Evolutionary conservation across 2,113 vertebrate genomes (phyloP).

Genomic region (Picathartes gymnocephalus): DNA sequence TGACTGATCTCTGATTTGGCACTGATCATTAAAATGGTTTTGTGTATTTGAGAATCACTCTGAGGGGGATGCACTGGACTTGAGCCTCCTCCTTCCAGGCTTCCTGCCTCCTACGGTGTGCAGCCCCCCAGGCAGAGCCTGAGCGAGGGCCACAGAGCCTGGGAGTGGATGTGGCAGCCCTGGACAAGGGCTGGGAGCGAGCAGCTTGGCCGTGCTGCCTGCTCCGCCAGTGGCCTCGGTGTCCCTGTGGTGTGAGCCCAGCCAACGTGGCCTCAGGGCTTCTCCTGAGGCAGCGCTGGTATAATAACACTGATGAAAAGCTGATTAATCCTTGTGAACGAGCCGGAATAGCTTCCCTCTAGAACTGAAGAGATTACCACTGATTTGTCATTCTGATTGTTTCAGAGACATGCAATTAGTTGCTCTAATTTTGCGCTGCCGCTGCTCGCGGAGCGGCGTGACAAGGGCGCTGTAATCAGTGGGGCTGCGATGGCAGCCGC

Average conservation of each 20-base stretch:
- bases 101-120: not conserved
- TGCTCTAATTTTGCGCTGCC: constrained; percentile 49
- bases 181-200: not conserved
- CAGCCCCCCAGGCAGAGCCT: not conserved
- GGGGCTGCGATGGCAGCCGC: not conserved
- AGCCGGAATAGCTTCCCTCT: constrained; percentile 17
- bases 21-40: not conserved
- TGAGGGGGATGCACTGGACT: not conserved
- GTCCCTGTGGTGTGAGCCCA: not conserved
- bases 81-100: not conserved
- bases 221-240: not conserved
- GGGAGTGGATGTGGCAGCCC: not conserved
- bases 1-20: not conserved
- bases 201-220: not conserved
- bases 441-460: not conserved
- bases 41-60: not conserved
- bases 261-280: not conserved
- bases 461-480: not conserved
- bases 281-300: not conserved
- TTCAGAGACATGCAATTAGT: constrained; percentile 61
- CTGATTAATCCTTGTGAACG: constrained; percentile 45
- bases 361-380: constrained; percentile 51
- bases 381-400: constrained; percentile 62
- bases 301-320: constrained; percentile 60
- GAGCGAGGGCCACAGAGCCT: fast-evolving